Evolutionary conservation across 2,888 invertebrate genomes (phyloP), one percentile per base, ranked within the genome.

Genomic region (Salpingus planirostris): DNA sequence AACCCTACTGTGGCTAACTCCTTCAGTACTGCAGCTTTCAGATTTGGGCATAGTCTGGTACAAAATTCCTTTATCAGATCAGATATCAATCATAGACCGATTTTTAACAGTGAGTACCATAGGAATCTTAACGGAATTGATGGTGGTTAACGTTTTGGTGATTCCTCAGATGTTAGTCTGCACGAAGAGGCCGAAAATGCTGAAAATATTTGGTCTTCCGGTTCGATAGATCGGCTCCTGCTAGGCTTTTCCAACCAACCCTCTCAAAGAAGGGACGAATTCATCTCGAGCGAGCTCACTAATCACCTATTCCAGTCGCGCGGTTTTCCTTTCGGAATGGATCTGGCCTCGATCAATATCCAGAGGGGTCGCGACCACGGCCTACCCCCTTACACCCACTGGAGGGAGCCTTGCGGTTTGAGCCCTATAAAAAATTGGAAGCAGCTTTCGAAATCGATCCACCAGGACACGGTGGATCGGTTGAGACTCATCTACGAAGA

Each of bases 281-380:
- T 82, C 58, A 82, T 89, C 29, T 78, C 80, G 0, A 74, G 76
- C 5, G 87, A 89, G 53, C 66, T 89, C 10, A 88, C 88, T 3
- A 84, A 87, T 58, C 87, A 85, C 54, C 67, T 89, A 0, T 89
- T 89, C 54, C 85, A 87, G 69, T 80, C 81, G 0, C 60, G 66
- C 60, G 69, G 69, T 6, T 76, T 77, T 36, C 72, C 74, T 12
- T 86, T 84, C 47, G 86, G 91, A 0, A 78, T 91, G 72, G 91
- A 91, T 57, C 66, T 91, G 35, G 87, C 88, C 0, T 84, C 91
- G 0, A 79, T 91, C 31, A 91, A 91, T 50, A 83, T 91, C 21
- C 90, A 91, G 59, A 66, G 84, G 30, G 91, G 87, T 0, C 70
- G 91, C 15, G 91, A 91, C 57, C 91, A 91, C 55, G 91, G 91